Evolutionary conservation across 2,797 vertebrate species (phyloP), one percentile per base, ranked within the genome.

Genomic region (Champsocephalus gunnari): DNA sequence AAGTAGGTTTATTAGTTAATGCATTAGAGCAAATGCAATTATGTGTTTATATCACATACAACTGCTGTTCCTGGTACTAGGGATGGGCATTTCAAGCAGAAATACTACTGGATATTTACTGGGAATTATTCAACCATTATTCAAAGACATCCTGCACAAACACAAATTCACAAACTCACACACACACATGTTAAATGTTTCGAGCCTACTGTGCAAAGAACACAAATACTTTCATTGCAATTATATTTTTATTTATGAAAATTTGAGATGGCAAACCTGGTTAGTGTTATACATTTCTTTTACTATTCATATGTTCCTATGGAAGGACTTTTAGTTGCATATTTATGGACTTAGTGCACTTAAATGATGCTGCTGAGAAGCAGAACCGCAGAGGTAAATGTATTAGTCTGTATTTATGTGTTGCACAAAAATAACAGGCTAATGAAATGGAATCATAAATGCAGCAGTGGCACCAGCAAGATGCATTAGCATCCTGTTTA

Each of bases 1-100:
- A 24, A 2, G 70, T 54, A 3, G 56, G 53, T 48, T 45, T 9
- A 70, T 71, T 13, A 61, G 69, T 86, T 84, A 81, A 88, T 84
- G 83, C 63, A 51, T 78, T 45, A 58, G 44, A 38, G 58, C 53
- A 63, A 78, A 71, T n/a, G 45, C 59, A 38, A 47, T 71, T 38
- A 64, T 79, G 54, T 77, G 75, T 81, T 82, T 67, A 74, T 80
- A 71, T 66, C 21, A 51, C 5, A 57, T 32, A 32, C 32, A 48
- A 38, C 13, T 71, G 28, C 13, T 71, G 28, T 48, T 58, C 13
- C 11, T 71, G 56, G 10, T 62, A n/a, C 44, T 9, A 38, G 34
- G 34, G 34, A 38, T 38, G 8, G 34, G 34, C 34, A 9, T 38
- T 38, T 38, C 34, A 38, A 38, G 34, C 34, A 7, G 7, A 9